Evolutionary conservation across 2,888 invertebrate genomes (phyloP), one percentile per base, ranked within the genome.

Genomic region (Drosophila vallismaia): DNA sequence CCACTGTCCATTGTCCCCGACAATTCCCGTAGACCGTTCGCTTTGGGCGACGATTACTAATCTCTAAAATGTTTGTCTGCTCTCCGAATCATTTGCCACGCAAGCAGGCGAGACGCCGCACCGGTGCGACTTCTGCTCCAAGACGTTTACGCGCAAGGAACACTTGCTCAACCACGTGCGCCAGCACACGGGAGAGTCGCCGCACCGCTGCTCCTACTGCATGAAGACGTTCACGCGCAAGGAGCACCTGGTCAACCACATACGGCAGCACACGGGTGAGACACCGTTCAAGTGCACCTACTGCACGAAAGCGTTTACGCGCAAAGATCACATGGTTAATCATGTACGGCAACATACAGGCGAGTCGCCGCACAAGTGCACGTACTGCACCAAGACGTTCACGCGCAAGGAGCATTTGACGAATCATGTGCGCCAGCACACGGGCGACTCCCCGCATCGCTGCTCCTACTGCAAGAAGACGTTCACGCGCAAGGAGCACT

Each of bases 221-320:
- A 95, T 95, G 78, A 97, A 97, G 92, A 95, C 95, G 45, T 97
- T 97, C 91, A 96, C 96, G n/a, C 93, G 97, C 60, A 97, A 97
- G 91, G 97, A 97, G 90, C 97, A 97, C 91, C 93, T 97, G 74
- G 96, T 96, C 91, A 96, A 96, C 91, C 97, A 97, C 88, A 95
- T 96, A 31, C 93, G 96, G 78, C 96, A 96, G 92, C 97, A 97
- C 90, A 96, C 96, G 52, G 96, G 96, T 53, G 96, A 96, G 92
- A 96, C 96, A 28, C 96, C 96, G 1, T 96, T 96, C 91, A 76
- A 96, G 90, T 96, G 96, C 91, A 95, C 95, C 87, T 96, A 95
- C 92, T 96, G 96, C 91, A 96, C 96, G 66, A 96, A 96, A 92
- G 96, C 96, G 48, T 96, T 96, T 92, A 96, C 96, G 6, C 93